A percentile compares a stretch with the other conserved stretches of the same genome.
Evolutionary conservation across 2,888 invertebrate species (phyloP).

Genomic region (Smittia aterrima): DNA sequence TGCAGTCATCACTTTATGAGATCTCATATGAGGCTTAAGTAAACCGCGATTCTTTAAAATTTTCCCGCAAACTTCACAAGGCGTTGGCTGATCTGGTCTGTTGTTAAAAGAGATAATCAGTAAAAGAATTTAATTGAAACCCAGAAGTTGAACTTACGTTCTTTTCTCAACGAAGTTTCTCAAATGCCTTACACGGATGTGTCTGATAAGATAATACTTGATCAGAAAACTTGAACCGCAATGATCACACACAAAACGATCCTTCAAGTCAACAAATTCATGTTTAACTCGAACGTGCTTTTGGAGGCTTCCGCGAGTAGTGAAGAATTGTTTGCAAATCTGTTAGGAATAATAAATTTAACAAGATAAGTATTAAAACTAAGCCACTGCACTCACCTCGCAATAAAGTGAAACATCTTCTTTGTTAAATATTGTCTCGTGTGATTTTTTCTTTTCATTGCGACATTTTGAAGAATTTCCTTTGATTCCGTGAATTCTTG

Average conservation of each 20-base stretch:
- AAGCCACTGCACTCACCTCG: background rate
- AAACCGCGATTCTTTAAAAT: conserved; percentile 29
- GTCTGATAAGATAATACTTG: conserved; percentile 27
- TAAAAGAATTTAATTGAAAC: no score
- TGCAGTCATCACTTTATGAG: conserved; percentile 28
- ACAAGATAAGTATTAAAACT: background rate
- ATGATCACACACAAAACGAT: conserved; percentile 15
- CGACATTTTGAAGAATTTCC: background rate
- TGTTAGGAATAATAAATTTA: background rate
- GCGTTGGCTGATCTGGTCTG: conserved; percentile 3
- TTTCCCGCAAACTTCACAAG: conserved; percentile 31
- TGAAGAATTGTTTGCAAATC: conserved; percentile 21
- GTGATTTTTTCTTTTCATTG: background rate
- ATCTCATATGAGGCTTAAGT: conserved; percentile 29
- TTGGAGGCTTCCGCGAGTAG: conserved; percentile 3
- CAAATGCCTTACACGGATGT: conserved; percentile 5
- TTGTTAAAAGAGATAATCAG: background rate
- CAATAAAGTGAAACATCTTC: conserved; percentile 20
- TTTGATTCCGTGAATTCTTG: background rate
- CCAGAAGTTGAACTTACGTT: conserved; percentile 9
- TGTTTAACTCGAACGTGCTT: conserved; percentile 32
- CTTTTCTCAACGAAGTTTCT: conserved; percentile 14
- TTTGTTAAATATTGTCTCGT: background rate
- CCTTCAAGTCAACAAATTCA: conserved; percentile 26
- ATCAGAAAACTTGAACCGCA: conserved; percentile 12